These are phyloP conservation scores for Heteropelma amictum DNA, from an alignment of 2,888 invertebrate genomes.

Conservation along the genomic window DNA sequence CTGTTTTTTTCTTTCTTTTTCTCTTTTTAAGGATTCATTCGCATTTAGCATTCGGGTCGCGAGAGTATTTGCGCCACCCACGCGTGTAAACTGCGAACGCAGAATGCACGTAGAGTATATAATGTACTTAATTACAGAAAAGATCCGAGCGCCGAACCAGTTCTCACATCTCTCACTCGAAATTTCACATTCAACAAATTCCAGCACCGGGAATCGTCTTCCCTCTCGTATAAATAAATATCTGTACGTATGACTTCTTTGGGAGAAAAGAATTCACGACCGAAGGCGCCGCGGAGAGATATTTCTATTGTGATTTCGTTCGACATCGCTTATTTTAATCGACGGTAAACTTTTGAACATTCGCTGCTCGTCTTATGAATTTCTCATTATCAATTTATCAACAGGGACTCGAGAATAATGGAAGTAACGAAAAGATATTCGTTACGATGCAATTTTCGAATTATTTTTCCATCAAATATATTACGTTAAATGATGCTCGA, in stretches of 20 bases:
- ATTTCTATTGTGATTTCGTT: too few species aligned
- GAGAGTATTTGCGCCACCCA: conserved; percentile 49
- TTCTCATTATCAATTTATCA: too few species aligned
- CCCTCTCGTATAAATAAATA: neutral
- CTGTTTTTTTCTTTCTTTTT: neutral
- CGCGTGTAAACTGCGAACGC: conserved; percentile 38
- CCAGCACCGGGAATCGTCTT: conserved; percentile 11
- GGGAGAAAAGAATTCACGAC: too few species aligned
- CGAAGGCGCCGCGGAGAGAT: too few species aligned
- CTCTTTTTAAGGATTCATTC: neutral
- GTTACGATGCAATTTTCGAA: too few species aligned
- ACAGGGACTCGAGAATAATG: too few species aligned
- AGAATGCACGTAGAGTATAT: conserved; percentile 17
- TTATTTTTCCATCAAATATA: too few species aligned
- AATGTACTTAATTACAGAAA: conserved; percentile 49
- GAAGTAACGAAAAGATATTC: too few species aligned
- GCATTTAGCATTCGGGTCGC: conserved; percentile 36
- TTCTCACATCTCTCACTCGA: conserved; percentile 50
- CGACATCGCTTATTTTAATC: too few species aligned
- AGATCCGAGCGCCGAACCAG: conserved; percentile 32
- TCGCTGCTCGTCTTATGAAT: too few species aligned
- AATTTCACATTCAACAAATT: conserved; percentile 39
- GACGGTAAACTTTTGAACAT: too few species aligned
- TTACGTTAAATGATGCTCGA: too few species aligned
- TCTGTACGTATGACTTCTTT: neutral